These are phyloP conservation scores for Dryas iulia DNA, from an alignment of 1,140 invertebrate species.

Conservation along the genomic window DNA sequence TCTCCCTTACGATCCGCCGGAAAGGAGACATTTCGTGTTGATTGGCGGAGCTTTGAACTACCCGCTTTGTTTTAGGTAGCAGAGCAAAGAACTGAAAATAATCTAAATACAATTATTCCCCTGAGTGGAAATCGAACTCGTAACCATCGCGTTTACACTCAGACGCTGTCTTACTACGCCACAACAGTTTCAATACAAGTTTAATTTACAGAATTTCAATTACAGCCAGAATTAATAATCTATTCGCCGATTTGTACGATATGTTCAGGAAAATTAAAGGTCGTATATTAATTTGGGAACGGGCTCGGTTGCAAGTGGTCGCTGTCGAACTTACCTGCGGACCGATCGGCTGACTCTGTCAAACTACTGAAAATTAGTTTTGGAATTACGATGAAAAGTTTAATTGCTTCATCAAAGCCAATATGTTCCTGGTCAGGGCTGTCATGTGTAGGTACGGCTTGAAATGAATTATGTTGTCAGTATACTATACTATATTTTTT, in stretches of 20 bases:
- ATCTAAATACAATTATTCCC: no score
- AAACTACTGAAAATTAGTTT: conserved; percentile 77
- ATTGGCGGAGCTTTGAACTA: no score
- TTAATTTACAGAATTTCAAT: not conserved
- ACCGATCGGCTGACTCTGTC: conserved; percentile 66
- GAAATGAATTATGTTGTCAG: no score
- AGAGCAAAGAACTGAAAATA: no score
- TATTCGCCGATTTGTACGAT: not conserved
- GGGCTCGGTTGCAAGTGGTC: conserved; percentile 51
- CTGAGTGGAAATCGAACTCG: no score
- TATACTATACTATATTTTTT: no score
- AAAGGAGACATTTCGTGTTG: no score
- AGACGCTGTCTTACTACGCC: no score
- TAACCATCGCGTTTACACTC: no score
- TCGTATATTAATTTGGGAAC: conserved; percentile 42
- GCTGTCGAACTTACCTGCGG: conserved; percentile 52
- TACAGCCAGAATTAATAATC: not conserved
- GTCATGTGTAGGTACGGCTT: not conserved
- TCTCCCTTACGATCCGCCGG: no score
- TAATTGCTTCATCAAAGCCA: conserved; percentile 75
- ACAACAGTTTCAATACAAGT: no score
- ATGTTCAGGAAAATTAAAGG: conserved; percentile 24
- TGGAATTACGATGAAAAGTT: conserved; percentile 75
- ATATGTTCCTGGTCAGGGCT: conserved; percentile 44
- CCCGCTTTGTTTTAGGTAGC: no score